Evolutionary conservation across 2,888 invertebrate genomes (phyloP).

Genomic region (Erebia epiphron): DNA sequence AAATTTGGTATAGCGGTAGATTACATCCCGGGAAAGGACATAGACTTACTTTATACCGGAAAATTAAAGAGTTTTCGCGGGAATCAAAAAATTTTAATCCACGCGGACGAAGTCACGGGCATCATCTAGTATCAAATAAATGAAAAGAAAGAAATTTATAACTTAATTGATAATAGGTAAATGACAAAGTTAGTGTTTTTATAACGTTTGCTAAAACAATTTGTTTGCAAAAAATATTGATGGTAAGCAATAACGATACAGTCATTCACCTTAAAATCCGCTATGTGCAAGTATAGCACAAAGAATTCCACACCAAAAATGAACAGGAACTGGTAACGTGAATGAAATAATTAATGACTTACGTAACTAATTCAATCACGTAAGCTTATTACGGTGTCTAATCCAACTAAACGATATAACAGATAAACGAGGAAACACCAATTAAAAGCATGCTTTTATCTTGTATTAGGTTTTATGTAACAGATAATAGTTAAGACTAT

Average conservation of each 20-base stretch:
- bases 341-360: conserved; percentile 64
- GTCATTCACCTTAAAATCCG: conserved; percentile 40
- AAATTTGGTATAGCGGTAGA: no score
- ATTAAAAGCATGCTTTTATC: conserved; percentile 34
- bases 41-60: no score
- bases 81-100: no score
- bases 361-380: conserved; percentile 60
- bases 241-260: conserved; percentile 47
- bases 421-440: conserved; percentile 38
- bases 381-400: conserved; percentile 47
- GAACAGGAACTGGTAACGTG: conserved; percentile 61
- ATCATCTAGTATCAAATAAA: no score
- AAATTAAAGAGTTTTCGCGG: no score
- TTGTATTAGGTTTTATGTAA: conserved; percentile 31
- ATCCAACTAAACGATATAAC: conserved; percentile 26
- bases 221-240: conserved; percentile 3
- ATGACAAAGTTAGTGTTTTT: background rate
- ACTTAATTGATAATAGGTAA: background rate
- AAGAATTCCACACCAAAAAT: conserved; percentile 50
- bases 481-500: background rate
- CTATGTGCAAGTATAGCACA: conserved; percentile 38
- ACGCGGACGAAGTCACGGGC: no score
- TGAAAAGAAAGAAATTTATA: no score
- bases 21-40: no score
- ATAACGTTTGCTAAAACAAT: background rate